Base-by-base conservation (phyloP, 2,888 invertebrate genomes). In the Scotopteryx bipunctaria region DNA sequence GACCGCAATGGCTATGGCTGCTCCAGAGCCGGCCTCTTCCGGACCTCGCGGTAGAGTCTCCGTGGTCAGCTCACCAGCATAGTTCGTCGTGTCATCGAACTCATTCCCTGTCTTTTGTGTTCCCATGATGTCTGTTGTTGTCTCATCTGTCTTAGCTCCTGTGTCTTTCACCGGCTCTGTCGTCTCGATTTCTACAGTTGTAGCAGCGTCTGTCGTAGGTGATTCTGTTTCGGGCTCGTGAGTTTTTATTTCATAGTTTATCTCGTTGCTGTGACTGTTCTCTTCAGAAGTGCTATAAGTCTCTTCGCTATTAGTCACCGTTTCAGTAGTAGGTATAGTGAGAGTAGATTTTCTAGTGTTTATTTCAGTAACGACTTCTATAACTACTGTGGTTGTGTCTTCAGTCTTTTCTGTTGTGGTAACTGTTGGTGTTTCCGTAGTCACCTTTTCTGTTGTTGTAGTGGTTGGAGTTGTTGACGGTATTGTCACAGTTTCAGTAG, bases 1-100 rank as follows among this genome's bases (percentile, higher is more conserved):
- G 52, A 97, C 95, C 4, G 95, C 93, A 53, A 96, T 95, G 8
- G 96, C 96, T 6, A 95, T 94, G 41, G 96, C 94, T 3, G 95
- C 94, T 47, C 94, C 95, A 0, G 93, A 92, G 32, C 92, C 92
- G 2, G 91, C 86, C 25, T 86, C 88, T 4, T 74, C 82, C 2
- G 73, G 69, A 9, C 67, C 80, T 63, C 68, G 78, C 16, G 70
- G 78, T 16, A 77, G 82, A 19, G 73, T 79, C 66, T 79, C 87
- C 45, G 81, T 91, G 3, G 80, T 86, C 69, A 78, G 63, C 15
- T 78, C 84, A 31, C 69, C 83, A 13, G 63, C 68, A 55, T 76
- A 83, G 41, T 68, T 81, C 2, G 77, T 79, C 41, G 77, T 44
- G 31, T 84, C 85, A 55, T 82, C 83, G 27, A 74, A 53, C 35